These are phyloP conservation scores for Sphaeramia orbicularis DNA, from an alignment of 2,797 vertebrate genomes.

Conservation along the genomic window DNA sequence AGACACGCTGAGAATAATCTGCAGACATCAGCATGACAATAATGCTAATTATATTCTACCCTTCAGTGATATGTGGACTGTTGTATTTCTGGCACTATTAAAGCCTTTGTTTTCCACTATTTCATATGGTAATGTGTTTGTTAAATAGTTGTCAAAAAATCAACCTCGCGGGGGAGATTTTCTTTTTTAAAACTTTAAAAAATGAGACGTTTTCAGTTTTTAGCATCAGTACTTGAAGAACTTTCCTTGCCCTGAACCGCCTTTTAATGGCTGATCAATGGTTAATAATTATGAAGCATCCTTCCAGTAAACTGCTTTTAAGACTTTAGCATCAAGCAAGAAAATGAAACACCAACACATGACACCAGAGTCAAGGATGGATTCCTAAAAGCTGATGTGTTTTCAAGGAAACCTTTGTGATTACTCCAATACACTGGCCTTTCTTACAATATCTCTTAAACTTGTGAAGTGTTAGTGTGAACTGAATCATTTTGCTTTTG, in stretches of 20 bases:
- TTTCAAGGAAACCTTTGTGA: too few relatives aligned
- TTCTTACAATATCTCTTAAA: too few relatives aligned
- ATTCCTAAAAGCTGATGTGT: too few relatives aligned
- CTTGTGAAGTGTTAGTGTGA: too few relatives aligned
- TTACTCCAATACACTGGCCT: too few relatives aligned
- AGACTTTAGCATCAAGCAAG: neutral
- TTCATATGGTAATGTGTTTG: slow-evolving; percentile 21
- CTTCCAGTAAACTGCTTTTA: slow-evolving; percentile 23
- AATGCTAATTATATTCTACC: slow-evolving; percentile 36
- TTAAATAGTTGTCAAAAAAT: too few relatives aligned
- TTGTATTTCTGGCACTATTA: slow-evolving; percentile 9
- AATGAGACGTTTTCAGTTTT: too few relatives aligned
- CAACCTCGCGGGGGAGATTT: too few relatives aligned
- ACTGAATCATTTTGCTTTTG: too few relatives aligned
- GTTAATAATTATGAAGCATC: slow-evolving; percentile 6
- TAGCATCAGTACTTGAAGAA: neutral
- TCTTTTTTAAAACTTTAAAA: too few relatives aligned
- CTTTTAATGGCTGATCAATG: neutral
- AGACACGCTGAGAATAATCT: slow-evolving; percentile 30
- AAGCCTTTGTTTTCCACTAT: neutral
- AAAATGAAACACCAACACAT: too few relatives aligned
- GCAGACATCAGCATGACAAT: slow-evolving; percentile 23
- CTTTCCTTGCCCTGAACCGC: neutral
- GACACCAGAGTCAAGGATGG: too few relatives aligned
- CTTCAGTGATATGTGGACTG: slow-evolving; percentile 14